These are phyloP conservation scores for Pseudeuparius sepicola DNA, from an alignment of 2,888 invertebrate genomes.

Conservation along the genomic window DNA sequence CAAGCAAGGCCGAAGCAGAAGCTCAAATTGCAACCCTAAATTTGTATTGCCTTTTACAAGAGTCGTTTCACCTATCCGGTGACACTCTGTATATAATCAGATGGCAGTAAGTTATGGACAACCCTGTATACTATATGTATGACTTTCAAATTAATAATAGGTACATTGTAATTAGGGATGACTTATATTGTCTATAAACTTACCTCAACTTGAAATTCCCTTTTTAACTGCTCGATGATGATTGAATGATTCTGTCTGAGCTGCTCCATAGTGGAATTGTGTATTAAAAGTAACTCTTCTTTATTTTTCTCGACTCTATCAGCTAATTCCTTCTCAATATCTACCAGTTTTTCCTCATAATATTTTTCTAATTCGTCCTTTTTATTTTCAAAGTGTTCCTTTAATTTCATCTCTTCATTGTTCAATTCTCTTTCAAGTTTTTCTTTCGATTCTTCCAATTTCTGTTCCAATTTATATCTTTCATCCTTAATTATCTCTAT, in stretches of 20 bases:
- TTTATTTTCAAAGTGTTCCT: conserved; percentile 32
- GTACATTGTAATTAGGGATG: too few relatives aligned
- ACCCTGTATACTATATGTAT: too few relatives aligned
- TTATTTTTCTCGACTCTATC: conserved; percentile 39
- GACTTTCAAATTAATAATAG: too few relatives aligned
- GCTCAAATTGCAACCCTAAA: too few relatives aligned
- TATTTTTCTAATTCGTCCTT: conserved; percentile 41
- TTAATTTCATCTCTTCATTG: conserved; percentile 33
- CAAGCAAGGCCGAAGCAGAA: too few relatives aligned
- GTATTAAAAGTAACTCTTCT: conserved; percentile 44
- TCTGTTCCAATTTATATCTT: conserved; percentile 37
- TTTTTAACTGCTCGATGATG: conserved; percentile 49
- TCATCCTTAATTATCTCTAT: conserved; percentile 32
- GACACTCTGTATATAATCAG: too few relatives aligned
- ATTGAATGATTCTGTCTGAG: conserved; percentile 49
- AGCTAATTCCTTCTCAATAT: conserved; percentile 45
- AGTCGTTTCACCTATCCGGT: too few relatives aligned
- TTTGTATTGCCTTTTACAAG: too few relatives aligned
- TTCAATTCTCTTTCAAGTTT: conserved; percentile 34
- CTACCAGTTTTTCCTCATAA: conserved; percentile 42
- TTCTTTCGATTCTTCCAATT: conserved; percentile 40
- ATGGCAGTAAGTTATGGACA: too few relatives aligned
- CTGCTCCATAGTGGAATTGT: conserved; percentile 45
- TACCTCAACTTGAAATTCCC: conserved; percentile 56
- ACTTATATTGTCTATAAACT: too few relatives aligned